phyloP scores from a whole-genome alignment of 2,888 invertebrate genomes.

The Oxyscelio sp. region DNA sequence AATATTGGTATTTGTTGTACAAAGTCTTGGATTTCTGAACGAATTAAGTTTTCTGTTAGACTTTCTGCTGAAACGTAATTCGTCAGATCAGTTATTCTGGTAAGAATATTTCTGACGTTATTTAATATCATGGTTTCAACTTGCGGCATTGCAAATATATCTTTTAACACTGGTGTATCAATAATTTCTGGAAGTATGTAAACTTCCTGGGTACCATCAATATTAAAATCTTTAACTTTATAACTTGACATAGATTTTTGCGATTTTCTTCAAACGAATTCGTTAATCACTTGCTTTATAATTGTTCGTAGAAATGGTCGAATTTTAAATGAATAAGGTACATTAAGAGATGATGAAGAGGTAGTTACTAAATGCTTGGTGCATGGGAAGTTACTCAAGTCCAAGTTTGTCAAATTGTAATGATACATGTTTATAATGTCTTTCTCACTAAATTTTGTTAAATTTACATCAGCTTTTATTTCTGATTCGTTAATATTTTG shows the following conservation, averaged over 20 bases:
- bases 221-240: constrained; percentile 38
- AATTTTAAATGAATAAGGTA: constrained; percentile 23
- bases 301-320: constrained; percentile 64
- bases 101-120: constrained; percentile 74
- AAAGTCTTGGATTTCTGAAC: constrained; percentile 55
- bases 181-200: constrained; percentile 76
- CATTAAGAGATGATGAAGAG: background rate
- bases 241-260: constrained; percentile 38
- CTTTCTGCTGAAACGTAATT: constrained; percentile 32
- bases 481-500: no score
- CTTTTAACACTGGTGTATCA: constrained; percentile 76
- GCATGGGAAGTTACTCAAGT: no score
- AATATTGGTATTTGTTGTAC: constrained; percentile 50
- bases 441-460: no score
- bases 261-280: constrained; percentile 73
- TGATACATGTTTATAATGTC: no score
- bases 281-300: constrained; percentile 80
- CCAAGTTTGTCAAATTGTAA: no score
- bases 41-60: constrained; percentile 52
- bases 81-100: constrained; percentile 28
- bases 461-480: no score
- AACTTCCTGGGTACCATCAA: constrained; percentile 46
- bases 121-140: constrained; percentile 78
- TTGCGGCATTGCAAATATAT: constrained; percentile 78
- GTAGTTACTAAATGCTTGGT: no score